These are phyloP conservation scores for Carposina sasakii DNA, from an alignment of 1,140 invertebrate genomes.

Conservation along the genomic window DNA sequence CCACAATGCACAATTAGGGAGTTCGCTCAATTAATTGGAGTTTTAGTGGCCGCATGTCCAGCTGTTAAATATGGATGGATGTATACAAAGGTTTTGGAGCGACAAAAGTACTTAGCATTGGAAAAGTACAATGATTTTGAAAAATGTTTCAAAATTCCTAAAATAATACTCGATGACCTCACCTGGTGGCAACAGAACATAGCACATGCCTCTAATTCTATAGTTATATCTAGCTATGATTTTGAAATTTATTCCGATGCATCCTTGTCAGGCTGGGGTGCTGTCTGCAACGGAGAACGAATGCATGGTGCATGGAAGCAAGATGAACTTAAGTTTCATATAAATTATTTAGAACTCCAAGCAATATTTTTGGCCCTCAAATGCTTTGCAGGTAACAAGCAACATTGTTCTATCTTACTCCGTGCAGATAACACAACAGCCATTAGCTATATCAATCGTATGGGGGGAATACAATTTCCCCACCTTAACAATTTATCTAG, in stretches of 20 bases:
- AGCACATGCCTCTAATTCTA: neutral
- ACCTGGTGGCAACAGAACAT: neutral
- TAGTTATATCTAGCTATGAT: neutral
- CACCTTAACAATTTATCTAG: too few relatives aligned
- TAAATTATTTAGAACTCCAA: slow-evolving; percentile 1
- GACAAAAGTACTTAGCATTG: neutral
- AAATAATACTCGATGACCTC: slow-evolving; percentile 5
- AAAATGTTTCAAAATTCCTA: slow-evolving; percentile 8
- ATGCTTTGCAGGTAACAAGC: slow-evolving; percentile 15
- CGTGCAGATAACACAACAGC: slow-evolving; percentile 10
- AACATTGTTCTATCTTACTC: slow-evolving; percentile 9
- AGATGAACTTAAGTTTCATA: neutral
- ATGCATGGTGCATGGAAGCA: neutral
- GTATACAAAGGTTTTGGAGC: slow-evolving; percentile 21
- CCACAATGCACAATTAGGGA: slow-evolving; percentile 12
- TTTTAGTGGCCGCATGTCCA: slow-evolving; percentile 15
- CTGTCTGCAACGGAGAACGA: neutral
- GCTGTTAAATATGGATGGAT: slow-evolving; percentile 20
- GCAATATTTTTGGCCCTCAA: slow-evolving; percentile 9
- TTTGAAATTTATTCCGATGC: neutral
- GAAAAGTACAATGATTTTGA: neutral
- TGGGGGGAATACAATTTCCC: too few relatives aligned
- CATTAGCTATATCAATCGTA: too few relatives aligned
- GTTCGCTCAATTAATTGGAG: slow-evolving; percentile 16
- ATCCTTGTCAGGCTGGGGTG: too few relatives aligned